A percentile compares a stretch with the other conserved stretches of the same genome.
These are phyloP conservation scores for Stercorarius parasiticus DNA, from an alignment of 2,113 vertebrate genomes.

Conservation along the genomic window DNA sequence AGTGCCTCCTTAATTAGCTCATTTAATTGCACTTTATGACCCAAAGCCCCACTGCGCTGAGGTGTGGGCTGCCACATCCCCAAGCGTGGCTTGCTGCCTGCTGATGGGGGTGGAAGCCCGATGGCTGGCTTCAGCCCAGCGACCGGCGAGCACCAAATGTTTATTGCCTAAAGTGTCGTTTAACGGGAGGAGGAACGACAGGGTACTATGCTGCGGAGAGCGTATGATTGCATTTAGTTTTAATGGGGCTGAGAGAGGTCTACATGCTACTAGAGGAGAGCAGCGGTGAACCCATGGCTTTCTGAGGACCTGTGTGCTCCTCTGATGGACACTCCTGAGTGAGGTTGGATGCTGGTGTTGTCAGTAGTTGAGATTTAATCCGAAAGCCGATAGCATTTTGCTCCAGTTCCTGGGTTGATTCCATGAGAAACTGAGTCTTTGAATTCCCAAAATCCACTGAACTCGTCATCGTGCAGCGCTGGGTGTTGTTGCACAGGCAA, in stretches of 20 bases:
- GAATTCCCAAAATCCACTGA: background rate
- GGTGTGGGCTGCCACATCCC: background rate
- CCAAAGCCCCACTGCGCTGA: background rate
- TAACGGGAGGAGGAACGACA: background rate
- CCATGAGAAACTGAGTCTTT: background rate
- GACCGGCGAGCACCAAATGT: background rate
- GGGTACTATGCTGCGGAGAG: background rate
- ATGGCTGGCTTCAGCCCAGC: background rate
- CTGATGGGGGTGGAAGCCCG: background rate
- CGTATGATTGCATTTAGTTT: background rate
- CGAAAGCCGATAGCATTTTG: background rate
- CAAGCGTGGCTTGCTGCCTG: background rate
- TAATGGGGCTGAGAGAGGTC: background rate
- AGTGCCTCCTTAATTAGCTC: background rate
- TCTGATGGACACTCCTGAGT: background rate
- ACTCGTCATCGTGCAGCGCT: accelerated
- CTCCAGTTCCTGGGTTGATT: background rate
- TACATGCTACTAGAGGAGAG: background rate
- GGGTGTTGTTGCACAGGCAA: background rate
- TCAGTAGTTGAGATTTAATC: background rate
- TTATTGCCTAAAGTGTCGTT: background rate
- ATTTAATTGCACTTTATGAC: background rate
- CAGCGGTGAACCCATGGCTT: background rate
- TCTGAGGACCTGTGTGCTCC: background rate
- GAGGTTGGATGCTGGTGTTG: background rate